Percentiles rank a stretch among this genome's conserved stretches.
Evolutionary conservation across 2,113 vertebrate genomes (phyloP).

Genomic region (Geococcyx californianus): DNA sequence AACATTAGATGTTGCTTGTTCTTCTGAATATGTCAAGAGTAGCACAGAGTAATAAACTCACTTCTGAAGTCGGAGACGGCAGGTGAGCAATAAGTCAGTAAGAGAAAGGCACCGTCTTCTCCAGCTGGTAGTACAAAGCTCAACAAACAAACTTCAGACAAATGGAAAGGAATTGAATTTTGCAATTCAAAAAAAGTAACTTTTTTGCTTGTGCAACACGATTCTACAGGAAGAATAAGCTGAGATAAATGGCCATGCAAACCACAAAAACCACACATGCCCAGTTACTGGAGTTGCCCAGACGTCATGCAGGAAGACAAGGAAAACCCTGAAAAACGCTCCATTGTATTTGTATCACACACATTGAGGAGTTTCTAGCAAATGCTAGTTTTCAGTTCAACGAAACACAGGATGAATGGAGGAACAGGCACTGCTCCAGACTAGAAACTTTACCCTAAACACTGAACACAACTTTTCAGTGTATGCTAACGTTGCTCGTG

Average conservation of each 20-base stretch:
- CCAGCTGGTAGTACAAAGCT: neutral
- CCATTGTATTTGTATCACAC: neutral
- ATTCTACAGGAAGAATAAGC: slow-evolving; percentile 47
- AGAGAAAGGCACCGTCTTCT: neutral
- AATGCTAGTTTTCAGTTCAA: neutral
- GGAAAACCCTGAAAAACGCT: neutral
- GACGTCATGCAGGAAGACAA: neutral
- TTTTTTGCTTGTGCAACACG: neutral
- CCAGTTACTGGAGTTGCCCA: neutral
- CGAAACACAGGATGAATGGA: neutral
- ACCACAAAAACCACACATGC: neutral
- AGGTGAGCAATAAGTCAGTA: neutral
- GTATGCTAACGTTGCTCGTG: neutral
- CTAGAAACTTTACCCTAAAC: neutral
- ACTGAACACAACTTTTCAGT: neutral
- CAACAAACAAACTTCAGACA: neutral
- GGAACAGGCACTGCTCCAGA: neutral
- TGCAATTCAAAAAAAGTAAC: neutral
- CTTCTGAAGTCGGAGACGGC: slow-evolving; percentile 17
- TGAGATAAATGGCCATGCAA: slow-evolving; percentile 4
- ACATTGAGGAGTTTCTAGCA: neutral
- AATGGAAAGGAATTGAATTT: neutral
- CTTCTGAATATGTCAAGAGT: neutral
- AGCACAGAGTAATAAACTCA: slow-evolving; percentile 27
- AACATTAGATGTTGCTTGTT: neutral